Base-by-base conservation (phyloP, 2,888 invertebrate genomes). In the Drosophila fungiperda region DNA sequence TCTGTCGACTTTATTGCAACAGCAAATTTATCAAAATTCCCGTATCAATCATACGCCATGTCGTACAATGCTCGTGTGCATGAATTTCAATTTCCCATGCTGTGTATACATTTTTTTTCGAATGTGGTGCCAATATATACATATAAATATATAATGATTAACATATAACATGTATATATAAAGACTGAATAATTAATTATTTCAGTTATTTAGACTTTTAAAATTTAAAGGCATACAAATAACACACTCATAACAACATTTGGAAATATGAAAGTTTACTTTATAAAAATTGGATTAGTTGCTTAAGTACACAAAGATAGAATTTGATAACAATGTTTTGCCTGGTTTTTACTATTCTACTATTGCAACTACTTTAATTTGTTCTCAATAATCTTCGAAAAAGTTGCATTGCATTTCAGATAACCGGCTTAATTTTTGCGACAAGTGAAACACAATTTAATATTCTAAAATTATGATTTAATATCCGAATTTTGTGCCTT, bases 21-120 rank as follows among this genome's bases (percentile, higher is more conserved):
- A 29, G 29, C 20, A 20, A 59, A 58, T 61, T 52, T 45, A 73
- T 71, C 61, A 55, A 50, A 62, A 71, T 61, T 53, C 26, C 60
- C 64, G 49, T 75, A 83, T 83, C 84, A 87, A 83, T 83, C 87
- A 83, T 80, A 70, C 80, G 82, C 58, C 82, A 83, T 73, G 83
- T 65, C 73, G 68, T 64, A 49, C 29, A n/a, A 49, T 11, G 53
- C 36, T n/a, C 52, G 52, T 54, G 45, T 59, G n/a, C 52, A 54
- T 68, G 42, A 40, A 36, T 57, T 53, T 52, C 12, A 60, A 66
- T 66, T 60, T 15, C 45, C 36, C 36, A 7, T 36, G 45, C 3
- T 45, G 40, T 49, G 26, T 40, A 55, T 66, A 45, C 20, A 35
- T 65, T 58, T 58, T 12, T 42, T 36, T 54, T 62, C 12, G 29